Percentiles rank a stretch among this genome's conserved stretches.
Conservation (phyloP, 2,797 vertebrate genomes). For the Myiotriccus ornatus region DNA sequence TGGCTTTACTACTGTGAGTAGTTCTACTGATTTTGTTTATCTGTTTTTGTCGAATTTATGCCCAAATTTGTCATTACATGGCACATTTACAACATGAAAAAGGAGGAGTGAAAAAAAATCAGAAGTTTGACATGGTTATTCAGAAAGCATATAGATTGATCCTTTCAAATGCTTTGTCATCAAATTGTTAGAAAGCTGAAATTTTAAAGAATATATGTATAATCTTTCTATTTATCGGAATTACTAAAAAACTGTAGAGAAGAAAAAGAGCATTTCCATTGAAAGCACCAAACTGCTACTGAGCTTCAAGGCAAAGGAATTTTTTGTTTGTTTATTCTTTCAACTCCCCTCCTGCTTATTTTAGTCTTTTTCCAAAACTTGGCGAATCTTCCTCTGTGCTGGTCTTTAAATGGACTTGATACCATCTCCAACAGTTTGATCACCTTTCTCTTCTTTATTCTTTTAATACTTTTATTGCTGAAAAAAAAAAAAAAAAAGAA, state of each 20-base stretch:
- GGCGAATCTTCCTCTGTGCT: background rate
- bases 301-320: background rate
- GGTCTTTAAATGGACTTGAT: background rate
- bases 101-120: background rate
- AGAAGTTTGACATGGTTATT: background rate
- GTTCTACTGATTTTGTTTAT: constrained; percentile 7
- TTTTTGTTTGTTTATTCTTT: constrained; percentile 27
- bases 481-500: background rate
- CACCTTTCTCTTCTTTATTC: background rate
- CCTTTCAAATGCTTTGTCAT: background rate
- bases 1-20: constrained; percentile 32
- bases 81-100: background rate
- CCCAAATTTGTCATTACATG: background rate
- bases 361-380: background rate
- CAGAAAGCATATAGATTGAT: background rate
- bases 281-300: background rate
- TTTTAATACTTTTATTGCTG: background rate
- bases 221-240: background rate
- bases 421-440: background rate
- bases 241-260: background rate
- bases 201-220: background rate
- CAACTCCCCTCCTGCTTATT: background rate
- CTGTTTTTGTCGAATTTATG: background rate
- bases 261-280: background rate
- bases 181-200: background rate